These are phyloP conservation scores for Calycopis cecrops DNA, from an alignment of 1,140 invertebrate genomes.

Conservation along the genomic window DNA sequence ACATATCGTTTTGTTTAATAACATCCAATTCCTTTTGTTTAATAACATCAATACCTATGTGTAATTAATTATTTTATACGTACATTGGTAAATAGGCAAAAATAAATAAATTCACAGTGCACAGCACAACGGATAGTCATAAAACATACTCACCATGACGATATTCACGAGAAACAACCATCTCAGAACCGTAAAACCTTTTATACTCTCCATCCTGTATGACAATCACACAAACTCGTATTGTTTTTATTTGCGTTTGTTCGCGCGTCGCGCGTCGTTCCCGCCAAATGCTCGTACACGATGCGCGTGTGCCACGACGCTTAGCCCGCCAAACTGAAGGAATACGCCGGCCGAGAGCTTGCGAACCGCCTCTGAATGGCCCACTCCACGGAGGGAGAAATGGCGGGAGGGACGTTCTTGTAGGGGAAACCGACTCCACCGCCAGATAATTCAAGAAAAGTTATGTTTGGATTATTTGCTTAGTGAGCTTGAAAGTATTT, in stretches of 20 bases:
- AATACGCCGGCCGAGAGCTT: slow-evolving; percentile 60
- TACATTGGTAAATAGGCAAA: too few relatives aligned
- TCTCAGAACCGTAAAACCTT: slow-evolving; percentile 22
- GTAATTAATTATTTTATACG: too few relatives aligned
- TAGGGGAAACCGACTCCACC: slow-evolving; percentile 66
- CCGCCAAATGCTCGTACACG: slow-evolving; percentile 43
- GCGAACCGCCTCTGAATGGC: slow-evolving; percentile 67
- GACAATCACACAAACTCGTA: slow-evolving; percentile 15
- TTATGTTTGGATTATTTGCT: slow-evolving; percentile 58
- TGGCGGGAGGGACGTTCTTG: slow-evolving; percentile 63
- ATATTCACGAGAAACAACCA: background rate
- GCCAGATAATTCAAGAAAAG: slow-evolving; percentile 72
- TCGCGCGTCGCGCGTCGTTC: slow-evolving; percentile 42
- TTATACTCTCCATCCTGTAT: slow-evolving; percentile 12
- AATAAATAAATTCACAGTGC: too few relatives aligned
- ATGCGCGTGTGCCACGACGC: slow-evolving; percentile 48
- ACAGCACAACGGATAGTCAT: too few relatives aligned
- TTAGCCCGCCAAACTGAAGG: slow-evolving; percentile 70
- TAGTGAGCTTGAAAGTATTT: slow-evolving; percentile 53
- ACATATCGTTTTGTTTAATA: too few relatives aligned
- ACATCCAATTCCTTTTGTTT: too few relatives aligned
- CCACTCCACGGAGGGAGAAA: slow-evolving; percentile 64
- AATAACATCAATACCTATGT: too few relatives aligned
- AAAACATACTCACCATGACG: slow-evolving; percentile 10
- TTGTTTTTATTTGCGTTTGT: slow-evolving; percentile 7